phyloP scores from a whole-genome alignment of 2,888 invertebrate genomes.

The Trachelus iudaicus region DNA sequence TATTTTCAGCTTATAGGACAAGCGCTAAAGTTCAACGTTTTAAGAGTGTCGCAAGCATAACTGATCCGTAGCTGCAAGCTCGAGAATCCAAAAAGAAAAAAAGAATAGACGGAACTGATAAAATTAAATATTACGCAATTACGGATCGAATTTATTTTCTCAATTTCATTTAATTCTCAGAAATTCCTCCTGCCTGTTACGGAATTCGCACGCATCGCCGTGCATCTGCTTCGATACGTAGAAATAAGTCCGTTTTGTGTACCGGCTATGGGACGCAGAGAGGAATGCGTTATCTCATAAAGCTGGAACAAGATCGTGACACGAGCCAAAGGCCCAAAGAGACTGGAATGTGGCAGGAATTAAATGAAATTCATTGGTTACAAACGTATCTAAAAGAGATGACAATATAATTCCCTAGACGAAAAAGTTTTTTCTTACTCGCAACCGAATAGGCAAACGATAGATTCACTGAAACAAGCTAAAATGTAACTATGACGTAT shows the following conservation, averaged over 20 bases:
- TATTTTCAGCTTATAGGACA: neutral
- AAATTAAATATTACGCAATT: no score
- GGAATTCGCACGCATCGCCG: neutral
- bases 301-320: neutral
- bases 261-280: neutral
- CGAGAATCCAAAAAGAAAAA: no score
- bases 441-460: neutral
- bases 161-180: no score
- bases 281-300: neutral
- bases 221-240: neutral
- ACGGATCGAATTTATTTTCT: no score
- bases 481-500: neutral
- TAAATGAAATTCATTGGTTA: neutral
- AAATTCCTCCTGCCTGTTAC: no score
- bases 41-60: neutral
- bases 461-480: neutral
- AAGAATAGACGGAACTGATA: no score
- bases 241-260: neutral
- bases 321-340: neutral
- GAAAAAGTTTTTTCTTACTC: neutral
- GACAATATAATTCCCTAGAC: neutral
- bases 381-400: neutral
- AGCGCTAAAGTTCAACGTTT: neutral
- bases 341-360: neutral
- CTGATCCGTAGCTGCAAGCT: no score